Percentiles rank a stretch among this genome's conserved stretches.
Evolutionary conservation across 2,888 invertebrate genomes (phyloP).

Genomic region (Cephalotes varians): DNA sequence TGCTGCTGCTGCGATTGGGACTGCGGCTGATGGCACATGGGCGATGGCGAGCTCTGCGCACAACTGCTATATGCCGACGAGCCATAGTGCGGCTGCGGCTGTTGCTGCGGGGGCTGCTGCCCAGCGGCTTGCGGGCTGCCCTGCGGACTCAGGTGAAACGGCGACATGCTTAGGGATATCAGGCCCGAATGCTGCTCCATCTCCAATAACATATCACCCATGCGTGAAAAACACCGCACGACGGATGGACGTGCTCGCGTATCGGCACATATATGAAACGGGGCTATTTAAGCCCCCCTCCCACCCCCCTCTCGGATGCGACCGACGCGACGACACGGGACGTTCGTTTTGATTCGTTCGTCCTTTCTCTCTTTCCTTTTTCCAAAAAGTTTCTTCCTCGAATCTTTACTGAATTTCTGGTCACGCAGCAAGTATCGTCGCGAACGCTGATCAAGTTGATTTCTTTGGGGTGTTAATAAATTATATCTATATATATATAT

Average conservation of each 20-base stretch:
- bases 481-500: not conserved
- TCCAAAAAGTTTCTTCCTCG: not conserved
- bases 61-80: conserved; percentile 87
- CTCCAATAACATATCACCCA: conserved; percentile 91
- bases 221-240: conserved; percentile 65
- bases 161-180: conserved; percentile 96
- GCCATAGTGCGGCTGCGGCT: conserved; percentile 83
- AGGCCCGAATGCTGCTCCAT: conserved; percentile 95
- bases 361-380: not conserved
- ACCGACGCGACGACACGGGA: conserved; percentile 49
- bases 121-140: conserved; percentile 88
- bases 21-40: conserved; percentile 82
- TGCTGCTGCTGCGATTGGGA: conserved; percentile 77
- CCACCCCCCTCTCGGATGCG: conserved; percentile 8
- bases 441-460: not conserved
- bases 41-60: conserved; percentile 84
- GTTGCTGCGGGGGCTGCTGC: conserved; percentile 83
- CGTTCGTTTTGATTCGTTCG: not conserved
- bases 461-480: not conserved
- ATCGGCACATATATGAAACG: conserved; percentile 73
- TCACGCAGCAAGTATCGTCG: not conserved
- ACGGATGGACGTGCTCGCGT: conserved; percentile 71
- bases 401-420: not conserved
- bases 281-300: not conserved
- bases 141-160: conserved; percentile 93